Conservation (phyloP, 2,797 vertebrate species). For the Naso thynnoides region DNA sequence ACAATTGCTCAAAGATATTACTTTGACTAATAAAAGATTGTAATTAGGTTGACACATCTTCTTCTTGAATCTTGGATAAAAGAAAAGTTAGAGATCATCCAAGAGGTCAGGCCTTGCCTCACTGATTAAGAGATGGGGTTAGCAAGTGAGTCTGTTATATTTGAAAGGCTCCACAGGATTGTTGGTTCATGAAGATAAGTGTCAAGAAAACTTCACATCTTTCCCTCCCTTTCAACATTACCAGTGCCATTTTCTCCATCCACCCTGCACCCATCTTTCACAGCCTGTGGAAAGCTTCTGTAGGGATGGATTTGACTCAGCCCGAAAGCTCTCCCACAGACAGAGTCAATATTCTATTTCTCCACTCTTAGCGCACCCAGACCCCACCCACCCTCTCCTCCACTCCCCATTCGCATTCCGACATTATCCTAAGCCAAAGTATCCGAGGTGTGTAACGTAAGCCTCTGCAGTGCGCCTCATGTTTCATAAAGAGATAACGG, state of each 20-base stretch:
- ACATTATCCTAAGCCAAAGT: slow-evolving; percentile 70
- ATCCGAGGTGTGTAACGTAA: slow-evolving; percentile 65
- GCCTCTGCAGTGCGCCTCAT: slow-evolving; percentile 67
- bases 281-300: slow-evolving; percentile 38
- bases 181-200: slow-evolving; percentile 35
- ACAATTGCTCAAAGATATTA: slow-evolving; percentile 50
- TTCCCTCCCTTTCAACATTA: slow-evolving; percentile 1
- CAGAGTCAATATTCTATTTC: slow-evolving; percentile 58
- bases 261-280: slow-evolving; percentile 39
- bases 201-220: slow-evolving; percentile 16
- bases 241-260: slow-evolving; percentile 1
- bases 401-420: slow-evolving; percentile 40
- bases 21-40: slow-evolving; percentile 52
- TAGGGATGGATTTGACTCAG: slow-evolving; percentile 38
- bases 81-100: slow-evolving; percentile 33
- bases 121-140: slow-evolving; percentile 38
- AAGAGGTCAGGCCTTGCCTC: slow-evolving; percentile 27
- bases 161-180: slow-evolving; percentile 42
- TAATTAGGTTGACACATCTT: slow-evolving; percentile 47
- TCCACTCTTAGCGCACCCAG: slow-evolving; percentile 14
- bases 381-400: slow-evolving; percentile 16
- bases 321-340: slow-evolving; percentile 49
- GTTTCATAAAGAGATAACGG: slow-evolving; percentile 76
- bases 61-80: slow-evolving; percentile 27
- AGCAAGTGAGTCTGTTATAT: slow-evolving; percentile 36